These are phyloP conservation scores for Melinopterus prodromus DNA, from an alignment of 2,888 invertebrate species.

Conservation along the genomic window DNA sequence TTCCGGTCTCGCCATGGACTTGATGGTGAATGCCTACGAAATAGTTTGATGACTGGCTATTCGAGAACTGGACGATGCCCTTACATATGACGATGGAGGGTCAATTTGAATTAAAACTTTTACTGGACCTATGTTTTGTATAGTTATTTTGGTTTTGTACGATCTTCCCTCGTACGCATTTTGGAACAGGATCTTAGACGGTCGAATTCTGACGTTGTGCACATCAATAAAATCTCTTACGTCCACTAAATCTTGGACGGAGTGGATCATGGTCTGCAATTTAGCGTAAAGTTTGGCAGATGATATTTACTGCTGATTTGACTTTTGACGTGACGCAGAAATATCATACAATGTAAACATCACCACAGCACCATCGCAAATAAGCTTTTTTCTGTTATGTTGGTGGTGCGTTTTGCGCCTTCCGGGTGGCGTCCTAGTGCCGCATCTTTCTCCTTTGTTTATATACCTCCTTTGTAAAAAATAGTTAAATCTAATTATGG, in stretches of 20 bases:
- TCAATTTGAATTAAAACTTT: background rate
- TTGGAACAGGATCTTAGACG: slow-evolving; percentile 9
- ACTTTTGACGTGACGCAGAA: background rate
- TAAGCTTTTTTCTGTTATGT: too few relatives aligned
- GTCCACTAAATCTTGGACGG: background rate
- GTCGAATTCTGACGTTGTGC: slow-evolving; percentile 15
- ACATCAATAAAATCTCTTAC: background rate
- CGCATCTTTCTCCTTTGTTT: too few relatives aligned
- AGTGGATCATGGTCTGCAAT: background rate
- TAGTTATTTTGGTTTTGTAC: background rate
- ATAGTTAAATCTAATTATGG: too few relatives aligned
- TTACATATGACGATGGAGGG: slow-evolving; percentile 8
- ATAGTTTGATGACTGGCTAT: background rate
- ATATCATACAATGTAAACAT: background rate
- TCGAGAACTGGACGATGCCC: background rate
- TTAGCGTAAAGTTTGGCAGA: background rate
- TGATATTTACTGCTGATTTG: background rate
- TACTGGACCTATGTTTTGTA: slow-evolving; percentile 7
- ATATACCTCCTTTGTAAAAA: too few relatives aligned
- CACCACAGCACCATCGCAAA: too few relatives aligned
- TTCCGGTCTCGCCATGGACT: background rate
- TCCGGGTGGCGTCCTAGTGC: too few relatives aligned
- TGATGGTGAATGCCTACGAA: background rate
- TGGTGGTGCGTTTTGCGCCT: too few relatives aligned
- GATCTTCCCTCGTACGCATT: slow-evolving; percentile 21